These are phyloP conservation scores for Circaetus gallicus DNA, from an alignment of 2,113 vertebrate species.

Conservation along the genomic window DNA sequence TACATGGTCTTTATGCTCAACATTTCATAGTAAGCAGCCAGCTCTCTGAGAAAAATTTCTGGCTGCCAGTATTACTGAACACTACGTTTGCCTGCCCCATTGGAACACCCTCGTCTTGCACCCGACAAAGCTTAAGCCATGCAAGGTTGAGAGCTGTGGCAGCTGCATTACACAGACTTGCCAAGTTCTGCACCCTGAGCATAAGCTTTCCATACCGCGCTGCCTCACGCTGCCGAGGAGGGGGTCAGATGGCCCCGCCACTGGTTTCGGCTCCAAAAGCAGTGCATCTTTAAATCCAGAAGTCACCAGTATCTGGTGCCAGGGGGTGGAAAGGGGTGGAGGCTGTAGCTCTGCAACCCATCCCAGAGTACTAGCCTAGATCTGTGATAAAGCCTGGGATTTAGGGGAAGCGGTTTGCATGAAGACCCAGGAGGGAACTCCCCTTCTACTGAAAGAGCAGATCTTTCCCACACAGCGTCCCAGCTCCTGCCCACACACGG, in stretches of 20 bases:
- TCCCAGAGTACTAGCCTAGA: not conserved
- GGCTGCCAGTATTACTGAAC: not conserved
- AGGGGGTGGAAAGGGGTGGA: not conserved
- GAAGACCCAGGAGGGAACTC: slow-evolving; percentile 16
- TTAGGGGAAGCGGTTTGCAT: not conserved
- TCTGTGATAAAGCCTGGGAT: slow-evolving; percentile 5
- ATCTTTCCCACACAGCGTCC: not conserved
- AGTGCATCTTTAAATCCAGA: not conserved
- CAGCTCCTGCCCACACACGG: slow-evolving; percentile 17
- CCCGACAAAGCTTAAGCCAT: not conserved
- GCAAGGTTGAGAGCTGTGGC: not conserved
- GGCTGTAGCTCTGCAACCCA: not conserved
- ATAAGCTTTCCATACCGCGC: not conserved
- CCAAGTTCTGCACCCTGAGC: not conserved
- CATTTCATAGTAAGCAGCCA: not conserved
- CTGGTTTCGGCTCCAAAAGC: not conserved
- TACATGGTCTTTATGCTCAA: not conserved
- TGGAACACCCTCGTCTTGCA: not conserved
- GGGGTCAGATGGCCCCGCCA: not conserved
- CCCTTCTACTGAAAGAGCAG: not conserved
- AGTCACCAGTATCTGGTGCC: not conserved
- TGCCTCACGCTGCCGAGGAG: fast-evolving
- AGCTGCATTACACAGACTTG: not conserved
- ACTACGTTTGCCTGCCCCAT: fast-evolving
- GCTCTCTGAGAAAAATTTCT: not conserved